phyloP scores from a whole-genome alignment of 2,797 vertebrate species.

The Phataginus tricuspis region DNA sequence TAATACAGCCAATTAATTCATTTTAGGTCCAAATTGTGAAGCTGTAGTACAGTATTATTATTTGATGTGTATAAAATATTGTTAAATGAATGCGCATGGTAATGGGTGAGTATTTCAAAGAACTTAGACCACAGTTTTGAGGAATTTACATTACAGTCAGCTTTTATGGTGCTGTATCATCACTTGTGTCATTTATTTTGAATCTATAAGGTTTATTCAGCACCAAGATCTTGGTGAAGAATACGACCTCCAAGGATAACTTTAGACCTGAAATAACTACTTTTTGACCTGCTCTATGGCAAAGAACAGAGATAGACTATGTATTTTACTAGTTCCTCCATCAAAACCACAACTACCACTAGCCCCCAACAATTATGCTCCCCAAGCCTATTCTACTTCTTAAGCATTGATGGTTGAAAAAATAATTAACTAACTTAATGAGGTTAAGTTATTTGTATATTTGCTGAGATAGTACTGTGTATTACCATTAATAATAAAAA shows the following conservation, averaged over 20 bases:
- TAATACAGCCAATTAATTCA: not conserved
- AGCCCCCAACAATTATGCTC: not conserved
- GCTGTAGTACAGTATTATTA: not conserved
- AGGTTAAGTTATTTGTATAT: not conserved
- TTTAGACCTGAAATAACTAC: not conserved
- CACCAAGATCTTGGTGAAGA: constrained; percentile 20
- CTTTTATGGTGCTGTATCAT: not conserved
- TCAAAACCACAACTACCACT: not conserved
- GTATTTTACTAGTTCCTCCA: not conserved
- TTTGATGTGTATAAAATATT: not conserved
- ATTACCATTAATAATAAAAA: not conserved
- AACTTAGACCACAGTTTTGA: constrained; percentile 7
- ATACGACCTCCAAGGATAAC: not conserved
- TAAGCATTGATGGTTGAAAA: not conserved
- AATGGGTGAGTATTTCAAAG: constrained; percentile 9
- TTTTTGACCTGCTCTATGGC: constrained; percentile 4
- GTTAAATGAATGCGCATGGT: constrained; percentile 10
- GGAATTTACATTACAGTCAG: not conserved
- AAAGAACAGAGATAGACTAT: not conserved
- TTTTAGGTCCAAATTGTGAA: not conserved
- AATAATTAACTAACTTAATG: not conserved
- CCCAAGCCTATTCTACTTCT: not conserved
- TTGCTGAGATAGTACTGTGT: not conserved
- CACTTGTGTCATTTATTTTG: constrained; percentile 6
- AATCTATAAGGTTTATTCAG: not conserved